Base-by-base conservation (phyloP, 2,797 vertebrate genomes). In the Octomys mimax region DNA sequence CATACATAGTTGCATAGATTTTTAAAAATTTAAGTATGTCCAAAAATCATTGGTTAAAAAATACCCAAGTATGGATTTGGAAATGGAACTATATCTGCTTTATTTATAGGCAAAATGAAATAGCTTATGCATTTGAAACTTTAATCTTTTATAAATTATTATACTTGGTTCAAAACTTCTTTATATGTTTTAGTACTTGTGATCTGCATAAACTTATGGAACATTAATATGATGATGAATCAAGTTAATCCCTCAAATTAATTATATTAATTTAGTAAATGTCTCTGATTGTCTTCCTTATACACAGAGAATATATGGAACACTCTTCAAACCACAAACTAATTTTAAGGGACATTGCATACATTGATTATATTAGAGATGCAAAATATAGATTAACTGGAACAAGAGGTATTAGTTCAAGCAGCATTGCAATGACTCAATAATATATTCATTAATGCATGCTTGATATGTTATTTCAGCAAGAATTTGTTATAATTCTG, bases 401-500 rank as follows among this genome's bases (percentile, higher is more conserved):
- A 62, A 80, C 59, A 24, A 46, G 22, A 95, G 11, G 54, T 2
- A 26, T 39, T 78, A 90, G 71, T 68, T 79, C 21, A 85, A 82
- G 8, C 16, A 73, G 49, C 49, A 21, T 46, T 78, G 49, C 12
- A 68, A 28, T 57, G 61, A 8, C 5, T 93, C 28, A 54, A 52
- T 92, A 71, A 75, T 16, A 12, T 79, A 82, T 49, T 81, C 54
- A 87, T 92, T 81, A 28, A 22, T 54, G 2, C 1, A 42, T 4
- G 11, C 83, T 79, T 80, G 46, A 64, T 61, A 93, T 11, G 68
- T 68, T 85, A n/a, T 62, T 92, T 85, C 14, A 87, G 24, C 10
- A 89, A 93, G 86, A n/a, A 83, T 59, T 91, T 79, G 28, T 77
- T 75, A 86, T 83, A 70, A 81, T 95, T 95, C 62, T 80, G 31